Percentiles rank a stretch among this genome's conserved stretches.
phyloP scores from a whole-genome alignment of 2,113 vertebrate species.

The Etheostoma cragini region DNA sequence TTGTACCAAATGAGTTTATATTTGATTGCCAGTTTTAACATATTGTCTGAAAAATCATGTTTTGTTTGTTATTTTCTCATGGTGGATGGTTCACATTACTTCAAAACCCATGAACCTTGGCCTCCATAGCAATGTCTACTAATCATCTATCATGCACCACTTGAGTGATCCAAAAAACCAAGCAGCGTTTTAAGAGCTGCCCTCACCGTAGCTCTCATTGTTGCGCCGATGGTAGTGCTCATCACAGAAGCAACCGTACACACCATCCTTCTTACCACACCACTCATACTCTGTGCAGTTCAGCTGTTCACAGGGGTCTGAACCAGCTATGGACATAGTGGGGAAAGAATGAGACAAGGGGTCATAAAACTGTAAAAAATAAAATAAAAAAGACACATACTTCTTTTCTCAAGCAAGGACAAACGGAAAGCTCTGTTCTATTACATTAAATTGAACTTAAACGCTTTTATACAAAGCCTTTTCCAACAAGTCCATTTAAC shows the following conservation, averaged over 20 bases:
- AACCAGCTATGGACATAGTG: constrained; percentile 33
- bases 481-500: no score
- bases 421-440: background rate
- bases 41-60: background rate
- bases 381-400: background rate
- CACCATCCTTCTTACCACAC: constrained; percentile 76
- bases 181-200: background rate
- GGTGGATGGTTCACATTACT: background rate
- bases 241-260: constrained; percentile 80
- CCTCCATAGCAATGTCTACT: no score
- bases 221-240: constrained; percentile 51
- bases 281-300: constrained; percentile 75
- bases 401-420: background rate
- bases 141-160: background rate
- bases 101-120: background rate
- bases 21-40: background rate
- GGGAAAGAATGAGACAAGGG: background rate
- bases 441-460: no score
- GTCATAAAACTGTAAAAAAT: background rate
- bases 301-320: constrained; percentile 71
- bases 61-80: background rate
- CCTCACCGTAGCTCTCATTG: constrained; percentile 62
- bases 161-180: background rate
- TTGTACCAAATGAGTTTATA: background rate
- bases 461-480: no score